Evolutionary conservation across 2,888 invertebrate species (phyloP).

Genomic region (Gryllus longicercus): DNA sequence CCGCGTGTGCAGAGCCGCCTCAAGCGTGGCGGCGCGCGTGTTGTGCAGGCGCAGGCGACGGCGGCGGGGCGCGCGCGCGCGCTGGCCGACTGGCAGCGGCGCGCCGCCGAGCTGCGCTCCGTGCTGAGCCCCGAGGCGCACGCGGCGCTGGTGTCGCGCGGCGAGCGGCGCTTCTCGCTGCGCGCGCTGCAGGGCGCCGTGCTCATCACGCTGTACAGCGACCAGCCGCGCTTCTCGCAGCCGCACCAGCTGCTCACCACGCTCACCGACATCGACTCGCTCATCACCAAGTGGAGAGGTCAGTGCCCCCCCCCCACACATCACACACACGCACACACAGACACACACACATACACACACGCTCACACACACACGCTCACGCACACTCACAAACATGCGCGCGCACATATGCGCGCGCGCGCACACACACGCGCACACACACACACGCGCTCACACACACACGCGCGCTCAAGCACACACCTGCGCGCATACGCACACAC

Average conservation of each 20-base stretch:
- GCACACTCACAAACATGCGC: no score
- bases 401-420: no score
- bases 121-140: slow-evolving; percentile 84
- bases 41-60: slow-evolving; percentile 56
- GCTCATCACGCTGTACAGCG: slow-evolving; percentile 95
- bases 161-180: slow-evolving; percentile 85
- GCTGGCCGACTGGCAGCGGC: slow-evolving; percentile 70
- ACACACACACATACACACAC: no score
- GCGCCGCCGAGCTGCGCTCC: slow-evolving; percentile 80
- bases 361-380: no score
- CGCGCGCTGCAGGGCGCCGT: slow-evolving; percentile 93
- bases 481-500: no score
- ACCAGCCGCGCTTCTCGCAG: slow-evolving; percentile 96
- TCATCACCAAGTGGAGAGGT: slow-evolving; percentile 99
- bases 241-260: slow-evolving; percentile 92
- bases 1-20: no score
- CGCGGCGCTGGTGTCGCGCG: slow-evolving; percentile 76
- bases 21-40: no score
- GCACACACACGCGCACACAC: no score
- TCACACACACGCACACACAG: no score
- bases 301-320: no score
- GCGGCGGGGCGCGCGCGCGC: slow-evolving; percentile 63
- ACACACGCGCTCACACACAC: not conserved
- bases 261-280: slow-evolving; percentile 96
- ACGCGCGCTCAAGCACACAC: no score